phyloP scores from a whole-genome alignment of 2,797 vertebrate species.

The Coreius guichenoti region DNA sequence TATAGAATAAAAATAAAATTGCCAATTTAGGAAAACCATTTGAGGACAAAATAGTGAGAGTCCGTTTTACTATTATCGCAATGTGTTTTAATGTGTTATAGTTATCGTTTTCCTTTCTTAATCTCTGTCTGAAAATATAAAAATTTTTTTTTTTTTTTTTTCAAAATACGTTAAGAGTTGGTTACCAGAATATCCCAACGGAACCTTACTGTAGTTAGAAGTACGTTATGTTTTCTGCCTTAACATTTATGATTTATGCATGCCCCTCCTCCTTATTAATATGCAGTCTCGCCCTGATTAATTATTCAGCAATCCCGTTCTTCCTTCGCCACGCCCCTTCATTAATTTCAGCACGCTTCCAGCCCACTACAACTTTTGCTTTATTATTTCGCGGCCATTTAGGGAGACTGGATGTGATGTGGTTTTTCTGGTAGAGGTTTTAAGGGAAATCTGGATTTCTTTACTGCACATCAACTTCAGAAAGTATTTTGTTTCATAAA shows the following conservation, averaged over 20 bases:
- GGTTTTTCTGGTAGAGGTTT: not conserved
- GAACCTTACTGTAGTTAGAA: not conserved
- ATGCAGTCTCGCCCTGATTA: not conserved
- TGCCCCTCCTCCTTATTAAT: constrained; percentile 9
- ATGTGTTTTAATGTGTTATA: not conserved
- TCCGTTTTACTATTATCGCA: not conserved
- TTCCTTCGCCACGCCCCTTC: constrained; percentile 22
- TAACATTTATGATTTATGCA: not conserved
- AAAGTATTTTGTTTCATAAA: not conserved
- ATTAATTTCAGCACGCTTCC: constrained; percentile 42
- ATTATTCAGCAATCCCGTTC: not conserved
- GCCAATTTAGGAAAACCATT: not conserved
- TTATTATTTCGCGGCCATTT: constrained; percentile 44
- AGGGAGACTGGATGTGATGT: not conserved
- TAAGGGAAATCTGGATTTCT: not conserved
- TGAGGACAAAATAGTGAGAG: not conserved
- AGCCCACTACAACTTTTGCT: constrained; percentile 26
- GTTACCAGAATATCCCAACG: not conserved
- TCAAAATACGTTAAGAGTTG: not conserved
- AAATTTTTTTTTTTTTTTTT: not conserved
- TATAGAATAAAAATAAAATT: not conserved
- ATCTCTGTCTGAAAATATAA: not conserved
- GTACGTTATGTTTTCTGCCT: too few species aligned
- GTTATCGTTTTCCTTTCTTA: not conserved
- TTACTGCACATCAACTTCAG: not conserved